Conservation (phyloP, 2,113 vertebrate species). For the Thinocorus orbignyianus region DNA sequence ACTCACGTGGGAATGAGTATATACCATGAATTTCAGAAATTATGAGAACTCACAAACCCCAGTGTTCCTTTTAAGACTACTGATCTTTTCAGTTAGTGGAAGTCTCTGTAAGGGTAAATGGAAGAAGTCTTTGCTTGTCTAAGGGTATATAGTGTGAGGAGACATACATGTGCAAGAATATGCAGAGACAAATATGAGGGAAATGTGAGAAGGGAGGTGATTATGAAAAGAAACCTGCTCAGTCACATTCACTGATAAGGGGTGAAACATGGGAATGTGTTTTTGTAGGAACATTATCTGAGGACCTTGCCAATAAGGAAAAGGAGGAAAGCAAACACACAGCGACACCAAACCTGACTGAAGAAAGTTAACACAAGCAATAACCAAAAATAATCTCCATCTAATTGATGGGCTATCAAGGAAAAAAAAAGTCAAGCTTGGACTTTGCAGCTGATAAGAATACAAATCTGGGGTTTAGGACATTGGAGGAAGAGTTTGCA, state of each 20-base stretch:
- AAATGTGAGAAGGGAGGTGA: not conserved
- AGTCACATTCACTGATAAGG: not conserved
- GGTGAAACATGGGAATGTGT: not conserved
- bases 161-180: not conserved
- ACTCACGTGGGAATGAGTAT: not conserved
- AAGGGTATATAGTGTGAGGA: not conserved
- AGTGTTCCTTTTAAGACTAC: not conserved
- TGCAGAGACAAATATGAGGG: fast-evolving
- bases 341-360: not conserved
- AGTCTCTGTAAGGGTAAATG: not conserved
- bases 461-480: not conserved
- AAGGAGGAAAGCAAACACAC: not conserved
- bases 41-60: not conserved
- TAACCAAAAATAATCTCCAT: not conserved
- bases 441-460: not conserved
- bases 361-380: not conserved
- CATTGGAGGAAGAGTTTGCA: not conserved
- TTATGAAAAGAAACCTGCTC: not conserved
- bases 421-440: not conserved
- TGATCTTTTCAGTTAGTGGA: not conserved
- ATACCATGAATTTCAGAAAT: not conserved
- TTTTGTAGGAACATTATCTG: not conserved
- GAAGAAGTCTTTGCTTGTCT: not conserved
- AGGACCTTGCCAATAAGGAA: not conserved
- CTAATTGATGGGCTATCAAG: not conserved